Percentiles rank a stretch among this genome's conserved stretches.
Evolutionary conservation across 2,888 invertebrate species (phyloP).

Genomic region (Galeruca laticollis): DNA sequence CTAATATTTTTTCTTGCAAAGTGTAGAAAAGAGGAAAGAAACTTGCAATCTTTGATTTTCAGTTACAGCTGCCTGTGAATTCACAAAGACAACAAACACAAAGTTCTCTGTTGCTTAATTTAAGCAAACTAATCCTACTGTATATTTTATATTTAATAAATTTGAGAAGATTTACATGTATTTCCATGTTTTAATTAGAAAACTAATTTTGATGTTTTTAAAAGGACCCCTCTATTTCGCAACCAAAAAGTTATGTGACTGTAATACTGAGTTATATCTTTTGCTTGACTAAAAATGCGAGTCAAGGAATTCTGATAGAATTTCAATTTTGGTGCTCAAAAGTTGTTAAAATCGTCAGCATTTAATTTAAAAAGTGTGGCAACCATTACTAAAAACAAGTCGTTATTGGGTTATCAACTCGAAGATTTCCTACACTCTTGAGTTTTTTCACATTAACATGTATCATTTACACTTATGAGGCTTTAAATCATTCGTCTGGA

Average conservation of each 20-base stretch:
- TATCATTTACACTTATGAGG: conserved; percentile 26
- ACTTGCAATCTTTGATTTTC: too few relatives aligned
- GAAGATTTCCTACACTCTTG: not conserved
- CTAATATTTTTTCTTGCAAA: too few relatives aligned
- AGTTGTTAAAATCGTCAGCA: not conserved
- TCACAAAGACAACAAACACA: too few relatives aligned
- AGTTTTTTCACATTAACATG: conserved; percentile 17
- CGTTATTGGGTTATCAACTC: not conserved
- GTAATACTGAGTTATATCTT: not conserved
- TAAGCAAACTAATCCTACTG: too few relatives aligned
- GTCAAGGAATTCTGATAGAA: not conserved
- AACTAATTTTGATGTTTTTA: too few relatives aligned
- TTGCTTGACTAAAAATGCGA: not conserved
- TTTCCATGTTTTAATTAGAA: too few relatives aligned
- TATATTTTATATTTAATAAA: too few relatives aligned
- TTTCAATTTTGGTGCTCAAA: not conserved
- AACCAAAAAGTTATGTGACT: not conserved
- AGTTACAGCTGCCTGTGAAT: too few relatives aligned
- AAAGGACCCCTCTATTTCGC: too few relatives aligned
- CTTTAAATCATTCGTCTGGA: conserved; percentile 35
- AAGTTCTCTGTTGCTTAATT: too few relatives aligned
- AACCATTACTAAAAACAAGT: not conserved
- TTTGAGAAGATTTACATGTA: too few relatives aligned
- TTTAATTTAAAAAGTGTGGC: not conserved
- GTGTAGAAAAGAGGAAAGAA: too few relatives aligned